Conservation (phyloP, 2,797 vertebrate genomes). For the Sebastes flavidus region DNA sequence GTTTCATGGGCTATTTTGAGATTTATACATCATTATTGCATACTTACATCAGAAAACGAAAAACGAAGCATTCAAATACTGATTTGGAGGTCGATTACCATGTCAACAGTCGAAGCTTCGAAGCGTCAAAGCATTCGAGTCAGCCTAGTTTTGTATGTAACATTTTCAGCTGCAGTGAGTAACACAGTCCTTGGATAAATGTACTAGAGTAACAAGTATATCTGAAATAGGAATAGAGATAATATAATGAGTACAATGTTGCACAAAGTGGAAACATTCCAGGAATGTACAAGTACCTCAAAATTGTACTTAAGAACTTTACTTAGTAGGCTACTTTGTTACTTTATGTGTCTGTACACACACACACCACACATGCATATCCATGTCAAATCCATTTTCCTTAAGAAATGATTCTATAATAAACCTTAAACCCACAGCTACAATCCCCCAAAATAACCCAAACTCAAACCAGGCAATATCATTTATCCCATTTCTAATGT, state of each 20-base stretch:
- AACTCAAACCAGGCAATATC: neutral
- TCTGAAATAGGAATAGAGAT: neutral
- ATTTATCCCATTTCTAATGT: neutral
- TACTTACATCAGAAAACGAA: too few species aligned
- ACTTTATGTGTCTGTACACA: neutral
- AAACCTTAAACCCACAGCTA: neutral
- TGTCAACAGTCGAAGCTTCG: too few species aligned
- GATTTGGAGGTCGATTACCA: too few species aligned
- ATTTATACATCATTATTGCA: too few species aligned
- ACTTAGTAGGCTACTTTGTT: neutral
- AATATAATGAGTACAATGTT: neutral
- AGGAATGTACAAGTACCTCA: neutral
- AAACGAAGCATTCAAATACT: too few species aligned
- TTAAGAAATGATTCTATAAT: neutral
- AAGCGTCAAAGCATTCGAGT: too few species aligned
- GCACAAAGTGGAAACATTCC: neutral
- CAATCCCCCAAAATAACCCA: neutral
- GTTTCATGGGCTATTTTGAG: too few species aligned
- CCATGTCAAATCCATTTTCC: neutral
- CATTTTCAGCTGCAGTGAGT: neutral
- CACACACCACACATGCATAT: neutral
- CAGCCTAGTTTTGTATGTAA: neutral
- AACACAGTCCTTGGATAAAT: neutral
- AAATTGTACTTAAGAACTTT: neutral
- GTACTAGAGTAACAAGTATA: neutral